phyloP scores from a whole-genome alignment of 1,140 invertebrate species.

The Drosophila carrolli region DNA sequence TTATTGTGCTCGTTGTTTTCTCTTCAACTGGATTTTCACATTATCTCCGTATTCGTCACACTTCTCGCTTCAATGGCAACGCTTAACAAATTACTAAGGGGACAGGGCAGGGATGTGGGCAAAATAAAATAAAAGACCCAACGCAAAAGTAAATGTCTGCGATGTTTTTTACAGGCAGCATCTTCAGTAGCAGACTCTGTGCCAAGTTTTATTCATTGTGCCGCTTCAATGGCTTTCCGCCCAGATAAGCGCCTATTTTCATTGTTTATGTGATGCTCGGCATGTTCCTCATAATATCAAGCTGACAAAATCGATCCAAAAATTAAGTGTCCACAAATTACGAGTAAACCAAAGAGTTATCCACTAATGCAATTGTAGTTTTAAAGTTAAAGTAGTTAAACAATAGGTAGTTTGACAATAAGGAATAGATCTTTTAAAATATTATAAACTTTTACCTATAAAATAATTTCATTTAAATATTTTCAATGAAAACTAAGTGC shows the following conservation, averaged over 20 bases:
- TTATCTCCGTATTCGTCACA: slow-evolving; percentile 71
- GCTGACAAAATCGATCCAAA: not conserved
- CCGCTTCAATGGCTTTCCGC: slow-evolving; percentile 28
- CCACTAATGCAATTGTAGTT: too few species aligned
- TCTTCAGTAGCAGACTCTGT: slow-evolving; percentile 42
- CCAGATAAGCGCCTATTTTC: slow-evolving; percentile 57
- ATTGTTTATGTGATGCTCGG: slow-evolving; percentile 20
- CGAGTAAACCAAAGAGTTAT: too few species aligned
- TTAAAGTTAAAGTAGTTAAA: too few species aligned
- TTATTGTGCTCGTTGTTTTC: slow-evolving; percentile 35
- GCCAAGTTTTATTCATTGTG: slow-evolving; percentile 49
- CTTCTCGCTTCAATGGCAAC: slow-evolving; percentile 66
- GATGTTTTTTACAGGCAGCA: slow-evolving; percentile 9
- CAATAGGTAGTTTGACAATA: too few species aligned
- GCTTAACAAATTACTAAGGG: slow-evolving; percentile 64
- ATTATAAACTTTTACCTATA: too few species aligned
- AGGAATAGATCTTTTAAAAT: too few species aligned
- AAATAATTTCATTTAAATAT: not conserved
- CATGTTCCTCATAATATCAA: not conserved
- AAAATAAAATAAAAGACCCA: slow-evolving; percentile 9
- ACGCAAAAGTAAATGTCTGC: slow-evolving; percentile 16
- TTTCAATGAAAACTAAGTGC: too few species aligned
- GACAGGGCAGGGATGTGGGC: slow-evolving; percentile 17
- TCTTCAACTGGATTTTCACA: slow-evolving; percentile 44
- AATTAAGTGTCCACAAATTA: too few species aligned